These are phyloP conservation scores for Lymantria dispar DNA, from an alignment of 2,888 invertebrate genomes.

Conservation along the genomic window DNA sequence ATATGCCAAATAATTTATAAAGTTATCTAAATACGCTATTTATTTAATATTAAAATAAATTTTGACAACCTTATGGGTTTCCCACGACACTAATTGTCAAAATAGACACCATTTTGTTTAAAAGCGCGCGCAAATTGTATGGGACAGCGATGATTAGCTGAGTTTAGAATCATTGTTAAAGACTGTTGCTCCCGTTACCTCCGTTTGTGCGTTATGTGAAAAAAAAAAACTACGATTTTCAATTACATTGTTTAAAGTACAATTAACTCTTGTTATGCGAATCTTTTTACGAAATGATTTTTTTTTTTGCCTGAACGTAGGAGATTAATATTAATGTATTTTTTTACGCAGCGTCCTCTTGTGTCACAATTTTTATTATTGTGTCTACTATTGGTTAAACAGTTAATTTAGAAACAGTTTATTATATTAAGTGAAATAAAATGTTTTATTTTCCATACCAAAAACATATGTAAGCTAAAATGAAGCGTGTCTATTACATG, in stretches of 20 bases:
- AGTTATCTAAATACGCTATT: too few species aligned
- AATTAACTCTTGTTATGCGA: conserved; percentile 23
- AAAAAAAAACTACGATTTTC: conserved; percentile 30
- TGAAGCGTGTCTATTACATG: too few species aligned
- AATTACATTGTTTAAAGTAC: conserved; percentile 31
- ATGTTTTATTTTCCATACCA: too few species aligned
- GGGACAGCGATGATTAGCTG: conserved; percentile 48
- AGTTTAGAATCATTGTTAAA: conserved; percentile 50
- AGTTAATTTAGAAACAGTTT: background rate
- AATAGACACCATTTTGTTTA: conserved; percentile 36
- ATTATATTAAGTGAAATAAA: background rate
- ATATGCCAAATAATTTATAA: too few species aligned
- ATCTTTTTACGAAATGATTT: conserved; percentile 13
- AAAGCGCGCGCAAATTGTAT: conserved; percentile 49
- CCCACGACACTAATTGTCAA: too few species aligned
- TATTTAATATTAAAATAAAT: too few species aligned
- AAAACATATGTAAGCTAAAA: too few species aligned
- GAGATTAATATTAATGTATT: background rate
- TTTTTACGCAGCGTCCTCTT: background rate
- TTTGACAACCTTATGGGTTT: too few species aligned
- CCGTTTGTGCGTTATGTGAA: conserved; percentile 42
- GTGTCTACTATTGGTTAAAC: background rate
- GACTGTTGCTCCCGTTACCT: conserved; percentile 41
- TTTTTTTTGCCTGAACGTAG: conserved; percentile 2
- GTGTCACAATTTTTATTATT: background rate